A percentile compares a stretch with the other conserved stretches of the same genome.
These are phyloP conservation scores for Neodiprion virginianus DNA, from an alignment of 1,140 invertebrate genomes.

Conservation along the genomic window DNA sequence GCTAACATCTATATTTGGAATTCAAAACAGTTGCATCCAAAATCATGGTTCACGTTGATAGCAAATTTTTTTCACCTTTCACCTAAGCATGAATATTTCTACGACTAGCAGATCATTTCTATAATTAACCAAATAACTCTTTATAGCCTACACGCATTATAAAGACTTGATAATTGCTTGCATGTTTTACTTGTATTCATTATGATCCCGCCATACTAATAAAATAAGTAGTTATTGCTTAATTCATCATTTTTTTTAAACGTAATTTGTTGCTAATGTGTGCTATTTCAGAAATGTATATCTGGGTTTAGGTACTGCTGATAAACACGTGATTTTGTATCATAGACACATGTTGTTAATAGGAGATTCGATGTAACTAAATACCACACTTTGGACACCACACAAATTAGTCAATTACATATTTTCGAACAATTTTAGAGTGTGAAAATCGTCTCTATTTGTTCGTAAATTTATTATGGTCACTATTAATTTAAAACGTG, in stretches of 20 bases:
- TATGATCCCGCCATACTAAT: not conserved
- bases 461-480: no score
- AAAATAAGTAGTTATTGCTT: not conserved
- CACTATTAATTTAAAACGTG: no score
- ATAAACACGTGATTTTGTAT: no score
- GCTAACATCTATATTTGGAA: slow-evolving; percentile 10
- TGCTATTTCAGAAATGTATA: no score
- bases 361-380: not conserved
- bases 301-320: no score
- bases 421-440: not conserved
- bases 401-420: not conserved
- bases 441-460: not conserved
- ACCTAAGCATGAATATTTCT: no score
- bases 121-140: no score
- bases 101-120: no score
- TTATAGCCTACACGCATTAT: no score
- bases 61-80: no score
- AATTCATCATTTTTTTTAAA: not conserved
- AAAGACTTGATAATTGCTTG: not conserved
- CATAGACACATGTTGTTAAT: not conserved
- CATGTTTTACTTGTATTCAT: not conserved
- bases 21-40: not conserved
- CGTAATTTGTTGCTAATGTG: not conserved
- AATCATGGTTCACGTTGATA: no score
- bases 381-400: not conserved